Conservation (phyloP, 2,113 vertebrate genomes). For the Herpetotheres cachinnans region DNA sequence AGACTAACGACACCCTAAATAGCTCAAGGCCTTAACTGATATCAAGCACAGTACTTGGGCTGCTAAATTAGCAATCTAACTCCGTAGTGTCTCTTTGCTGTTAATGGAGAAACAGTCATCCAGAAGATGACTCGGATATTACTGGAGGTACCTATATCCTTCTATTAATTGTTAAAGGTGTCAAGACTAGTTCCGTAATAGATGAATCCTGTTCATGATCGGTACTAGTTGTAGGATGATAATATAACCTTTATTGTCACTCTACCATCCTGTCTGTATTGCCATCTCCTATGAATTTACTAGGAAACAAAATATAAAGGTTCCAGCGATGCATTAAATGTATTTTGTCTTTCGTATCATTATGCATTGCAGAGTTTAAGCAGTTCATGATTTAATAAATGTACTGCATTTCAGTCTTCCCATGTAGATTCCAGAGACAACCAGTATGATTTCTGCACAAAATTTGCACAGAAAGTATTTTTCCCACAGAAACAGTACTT, state of each 20-base stretch:
- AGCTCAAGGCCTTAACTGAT: background rate
- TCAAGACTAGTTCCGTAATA: background rate
- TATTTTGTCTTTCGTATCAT: background rate
- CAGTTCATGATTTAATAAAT: background rate
- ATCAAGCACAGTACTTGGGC: background rate
- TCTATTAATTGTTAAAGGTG: background rate
- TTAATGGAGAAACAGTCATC: background rate
- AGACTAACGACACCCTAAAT: background rate
- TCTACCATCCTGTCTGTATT: background rate
- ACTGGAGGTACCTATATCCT: background rate
- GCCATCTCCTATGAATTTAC: background rate
- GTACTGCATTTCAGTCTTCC: background rate
- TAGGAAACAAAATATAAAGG: background rate
- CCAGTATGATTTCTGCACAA: background rate
- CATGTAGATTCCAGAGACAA: background rate
- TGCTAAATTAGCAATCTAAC: background rate
- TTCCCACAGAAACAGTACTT: background rate
- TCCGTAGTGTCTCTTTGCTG: background rate
- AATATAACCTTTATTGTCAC: background rate
- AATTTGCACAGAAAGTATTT: background rate
- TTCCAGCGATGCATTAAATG: background rate
- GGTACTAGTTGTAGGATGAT: background rate
- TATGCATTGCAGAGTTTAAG: background rate
- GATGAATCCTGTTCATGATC: background rate
- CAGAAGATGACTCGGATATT: background rate